Conservation (phyloP, 2,113 vertebrate species). For the Cathartes aura region DNA sequence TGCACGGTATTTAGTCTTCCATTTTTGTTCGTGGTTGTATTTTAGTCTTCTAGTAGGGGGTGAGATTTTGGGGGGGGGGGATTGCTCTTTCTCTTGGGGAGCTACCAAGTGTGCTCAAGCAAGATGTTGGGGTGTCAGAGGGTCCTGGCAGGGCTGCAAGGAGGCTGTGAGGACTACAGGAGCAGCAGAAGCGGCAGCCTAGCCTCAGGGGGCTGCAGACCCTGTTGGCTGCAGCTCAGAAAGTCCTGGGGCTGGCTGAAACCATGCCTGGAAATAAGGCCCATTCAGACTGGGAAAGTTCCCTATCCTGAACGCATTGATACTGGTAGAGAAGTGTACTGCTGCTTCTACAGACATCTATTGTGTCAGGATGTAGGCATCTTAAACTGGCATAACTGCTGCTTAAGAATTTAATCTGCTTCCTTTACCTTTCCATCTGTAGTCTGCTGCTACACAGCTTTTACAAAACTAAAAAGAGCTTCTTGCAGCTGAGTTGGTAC, state of each 20-base stretch:
- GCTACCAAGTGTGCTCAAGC: not conserved
- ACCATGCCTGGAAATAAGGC: not conserved
- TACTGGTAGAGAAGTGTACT: not conserved
- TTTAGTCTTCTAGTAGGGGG: not conserved
- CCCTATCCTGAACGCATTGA: not conserved
- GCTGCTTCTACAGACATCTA: not conserved
- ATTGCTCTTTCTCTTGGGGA: not conserved
- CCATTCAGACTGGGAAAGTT: not conserved
- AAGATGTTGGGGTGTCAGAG: not conserved
- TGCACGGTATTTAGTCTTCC: not conserved
- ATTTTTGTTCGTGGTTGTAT: not conserved
- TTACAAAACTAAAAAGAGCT: not conserved
- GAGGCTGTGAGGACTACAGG: not conserved
- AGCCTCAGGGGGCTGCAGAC: not conserved
- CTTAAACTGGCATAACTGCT: not conserved
- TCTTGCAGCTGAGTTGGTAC: not conserved
- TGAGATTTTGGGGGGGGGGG: not conserved
- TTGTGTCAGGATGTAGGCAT: not conserved
- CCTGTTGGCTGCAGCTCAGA: not conserved
- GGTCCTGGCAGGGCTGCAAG: not conserved
- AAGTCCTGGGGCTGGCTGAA: not conserved
- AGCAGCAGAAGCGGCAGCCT: not conserved
- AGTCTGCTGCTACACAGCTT: not conserved
- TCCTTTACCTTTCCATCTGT: not conserved
- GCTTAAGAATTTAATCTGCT: not conserved